Percentiles rank a stretch among this genome's conserved stretches.
Conservation (phyloP, 92 coral and sea anemone species). For the Bergia sp. region DNA sequence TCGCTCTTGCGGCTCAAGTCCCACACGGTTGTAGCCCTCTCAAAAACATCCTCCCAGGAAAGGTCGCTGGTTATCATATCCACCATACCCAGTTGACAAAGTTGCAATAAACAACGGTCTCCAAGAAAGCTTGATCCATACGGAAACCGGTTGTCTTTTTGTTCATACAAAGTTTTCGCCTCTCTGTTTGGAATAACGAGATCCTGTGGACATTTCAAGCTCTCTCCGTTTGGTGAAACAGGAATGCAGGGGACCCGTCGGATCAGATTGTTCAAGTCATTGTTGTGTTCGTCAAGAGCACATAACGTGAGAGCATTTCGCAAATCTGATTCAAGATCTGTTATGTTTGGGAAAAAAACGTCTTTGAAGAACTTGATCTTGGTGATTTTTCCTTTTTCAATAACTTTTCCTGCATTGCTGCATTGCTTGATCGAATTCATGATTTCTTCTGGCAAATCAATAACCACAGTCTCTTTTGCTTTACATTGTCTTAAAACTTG, state of each 20-base stretch:
- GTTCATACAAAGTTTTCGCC: constrained; percentile 54
- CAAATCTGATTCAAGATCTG: background rate
- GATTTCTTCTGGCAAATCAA: constrained; percentile 37
- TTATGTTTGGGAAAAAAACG: constrained; percentile 29
- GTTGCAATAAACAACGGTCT: constrained; percentile 39
- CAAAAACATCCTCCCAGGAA: constrained; percentile 74
- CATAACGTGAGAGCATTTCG: constrained; percentile 9
- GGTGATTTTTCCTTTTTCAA: constrained; percentile 6
- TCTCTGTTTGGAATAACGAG: constrained; percentile 62
- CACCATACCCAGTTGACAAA: constrained; percentile 75
- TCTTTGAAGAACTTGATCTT: constrained; percentile 23
- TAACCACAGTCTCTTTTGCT: constrained; percentile 15
- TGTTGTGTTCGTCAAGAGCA: constrained; percentile 25
- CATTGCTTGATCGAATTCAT: background rate
- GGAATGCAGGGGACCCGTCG: constrained; percentile 62
- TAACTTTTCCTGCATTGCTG: background rate
- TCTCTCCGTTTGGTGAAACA: constrained; percentile 61
- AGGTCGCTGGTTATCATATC: constrained; percentile 53
- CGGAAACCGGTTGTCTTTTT: constrained; percentile 81
- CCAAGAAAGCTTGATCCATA: constrained; percentile 43
- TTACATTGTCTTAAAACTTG: constrained; percentile 21
- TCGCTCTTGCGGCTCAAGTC: constrained; percentile 12
- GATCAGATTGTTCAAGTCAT: background rate
- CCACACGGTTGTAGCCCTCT: constrained; percentile 67
- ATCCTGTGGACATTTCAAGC: constrained; percentile 64